Evolutionary conservation across 2,113 vertebrate genomes (phyloP), one percentile per base, ranked within the genome.

Genomic region (Sebastes fasciatus): DNA sequence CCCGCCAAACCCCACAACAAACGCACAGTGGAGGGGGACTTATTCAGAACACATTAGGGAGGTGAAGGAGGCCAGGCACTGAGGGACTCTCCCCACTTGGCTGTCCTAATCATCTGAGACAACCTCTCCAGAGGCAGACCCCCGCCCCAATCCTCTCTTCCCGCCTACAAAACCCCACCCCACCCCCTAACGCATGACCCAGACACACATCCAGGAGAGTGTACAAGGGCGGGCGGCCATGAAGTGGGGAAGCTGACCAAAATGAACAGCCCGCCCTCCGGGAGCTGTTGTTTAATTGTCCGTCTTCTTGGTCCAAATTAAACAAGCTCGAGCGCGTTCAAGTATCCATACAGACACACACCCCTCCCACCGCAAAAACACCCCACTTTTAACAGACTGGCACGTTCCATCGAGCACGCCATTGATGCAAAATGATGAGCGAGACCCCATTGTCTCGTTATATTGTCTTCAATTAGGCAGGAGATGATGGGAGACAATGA

Each of bases 1-100:
- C 90, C 85, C 78, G 14, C 86, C 76, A 77, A 87, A 86, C 69
- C 86, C 71, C 58, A 79, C 82, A 88, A 89, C 89, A 93, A 91
- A 91, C 21, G 66, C 86, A 80, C 81, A 61, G 87, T 70, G 80
- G 87, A 88, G 92, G 90, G 90, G 87, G 91, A 90, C 78, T 91
- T 90, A 92, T 94, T 95, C 93, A 94, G 92, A 87, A 84, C 91
- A 92, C 83, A 94, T 95, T 94, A 94, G 92, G 83, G 89, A 92
- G 94, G 93, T 94, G 93, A 94, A 89, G 77, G 93, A 88, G 94
- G 92, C 81, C 80, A 92, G 84, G 86, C 91, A 86, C 87, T 84
- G 68, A 90, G 92, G 91, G 92, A 93, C 91, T 87, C 92, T 88
- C 91, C 89, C 89, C 88, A 86, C 85, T 86, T 80, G 84, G 87